These are phyloP conservation scores for Craniophora ligustri DNA, from an alignment of 2,888 invertebrate species.

Conservation along the genomic window DNA sequence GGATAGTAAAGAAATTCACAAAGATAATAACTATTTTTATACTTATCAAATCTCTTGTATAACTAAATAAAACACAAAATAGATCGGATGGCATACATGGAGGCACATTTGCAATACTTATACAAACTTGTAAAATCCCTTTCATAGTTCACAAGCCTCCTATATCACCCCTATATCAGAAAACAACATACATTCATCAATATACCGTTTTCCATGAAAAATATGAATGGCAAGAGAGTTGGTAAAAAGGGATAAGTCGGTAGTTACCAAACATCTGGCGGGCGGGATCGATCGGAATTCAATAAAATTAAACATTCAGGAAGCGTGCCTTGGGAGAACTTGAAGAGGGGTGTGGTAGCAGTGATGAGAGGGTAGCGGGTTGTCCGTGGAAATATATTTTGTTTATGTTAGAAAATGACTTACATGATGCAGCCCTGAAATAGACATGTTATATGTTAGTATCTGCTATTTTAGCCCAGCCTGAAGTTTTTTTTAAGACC, in stretches of 20 bases:
- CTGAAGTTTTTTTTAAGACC: too few species aligned
- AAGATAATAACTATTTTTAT: too few species aligned
- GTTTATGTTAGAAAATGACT: too few species aligned
- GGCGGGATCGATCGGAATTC: slow-evolving; percentile 75
- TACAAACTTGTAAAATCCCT: background rate
- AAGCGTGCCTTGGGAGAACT: slow-evolving; percentile 71
- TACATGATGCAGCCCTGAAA: too few species aligned
- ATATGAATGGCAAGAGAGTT: slow-evolving; percentile 47
- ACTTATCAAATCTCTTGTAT: too few species aligned
- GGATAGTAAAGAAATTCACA: too few species aligned
- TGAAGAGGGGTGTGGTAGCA: slow-evolving; percentile 50
- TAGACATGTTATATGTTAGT: too few species aligned
- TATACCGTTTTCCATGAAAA: slow-evolving; percentile 35
- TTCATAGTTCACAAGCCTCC: slow-evolving; percentile 3
- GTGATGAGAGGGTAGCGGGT: slow-evolving; percentile 26
- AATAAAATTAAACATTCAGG: slow-evolving; percentile 83
- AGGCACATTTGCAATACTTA: too few species aligned
- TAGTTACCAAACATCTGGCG: slow-evolving; percentile 64
- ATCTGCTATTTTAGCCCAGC: too few species aligned
- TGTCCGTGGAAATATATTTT: too few species aligned
- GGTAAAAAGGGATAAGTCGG: slow-evolving; percentile 53
- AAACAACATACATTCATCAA: slow-evolving; percentile 31
- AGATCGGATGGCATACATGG: too few species aligned
- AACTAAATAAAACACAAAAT: too few species aligned
- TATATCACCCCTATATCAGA: slow-evolving; percentile 4